Base-by-base conservation (phyloP, 2,797 vertebrate species). In the Helarctos malayanus region DNA sequence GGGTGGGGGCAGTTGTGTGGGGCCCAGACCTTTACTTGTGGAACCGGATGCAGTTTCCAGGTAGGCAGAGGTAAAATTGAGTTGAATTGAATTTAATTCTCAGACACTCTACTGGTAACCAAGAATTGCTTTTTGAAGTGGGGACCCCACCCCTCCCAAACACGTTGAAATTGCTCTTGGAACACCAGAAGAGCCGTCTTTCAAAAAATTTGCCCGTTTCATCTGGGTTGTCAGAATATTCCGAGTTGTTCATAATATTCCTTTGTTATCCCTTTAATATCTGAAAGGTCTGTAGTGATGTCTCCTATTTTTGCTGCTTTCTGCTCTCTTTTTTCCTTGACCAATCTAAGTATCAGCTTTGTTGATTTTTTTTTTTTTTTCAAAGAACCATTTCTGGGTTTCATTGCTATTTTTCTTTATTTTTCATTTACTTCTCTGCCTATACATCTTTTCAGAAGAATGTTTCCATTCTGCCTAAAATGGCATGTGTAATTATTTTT, bases 141-240 rank as follows among this genome's bases (percentile, higher is more conserved):
- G 7, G 5, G 38, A 21, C 8, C 29, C 32, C 41, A 41, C 41
- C 11, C 2, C 1, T 2, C 10, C 11, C 13, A 13, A 75, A 75
- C 41, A 29, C 35, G 6, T 19, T 16, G 8, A 76, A 57, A 68
- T 35, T 49, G 23, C 16, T 57, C 59, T 69, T 38, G 38, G 83
- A 49, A 49, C 32, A 79, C 41, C 29, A 5, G 27, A 35, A 47
- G 52, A 76, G 19, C 0, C 0, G 2, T 71, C 35, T 88, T 90
- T 91, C 35, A 45, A 76, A 65, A 35, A 90, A 79, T 79, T 47
- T 88, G 61, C 83, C 29, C 47, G 7, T 87, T 91, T 95, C 56
- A 11, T 73, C 45, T 32, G 45, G 10, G 61, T 57, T 79, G 69
- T 56, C 21, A 80, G 25, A 76, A 78, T 38, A 57, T 59, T 29